Evolutionary conservation across 1,140 invertebrate species (phyloP), one percentile per base, ranked within the genome.

Genomic region (Sitophilus oryzae): DNA sequence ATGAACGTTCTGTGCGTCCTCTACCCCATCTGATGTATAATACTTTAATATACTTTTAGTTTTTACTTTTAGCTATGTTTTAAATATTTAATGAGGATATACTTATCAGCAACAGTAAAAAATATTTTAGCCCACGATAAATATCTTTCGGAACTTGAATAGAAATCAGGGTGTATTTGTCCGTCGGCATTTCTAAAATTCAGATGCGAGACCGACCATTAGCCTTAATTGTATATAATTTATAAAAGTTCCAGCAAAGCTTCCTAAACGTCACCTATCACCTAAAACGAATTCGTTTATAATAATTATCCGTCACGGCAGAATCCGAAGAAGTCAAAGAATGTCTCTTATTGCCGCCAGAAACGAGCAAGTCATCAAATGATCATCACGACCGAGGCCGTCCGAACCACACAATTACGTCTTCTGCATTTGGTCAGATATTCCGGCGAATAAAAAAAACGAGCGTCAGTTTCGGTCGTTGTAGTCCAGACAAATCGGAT

Each of bases 241-340:
- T 6, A 42, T 42, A 42, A 42, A 18, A 18, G 5, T 18, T 42
- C 18, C 40, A 9, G 18, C 20, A 38, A 42, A 19, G 10, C 18
- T 42, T 6, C 25, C 44, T 35, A 35, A 25, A 35, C 23, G 44
- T 35, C n/a, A 16, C 9, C 22, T 16, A 15, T 46, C 16, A 46
- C 22, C 22, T 34, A 46, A 30, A 34, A 46, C 16, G 22, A 18
- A 46, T 35, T 46, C 44, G 44, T 46, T 46, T 46, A 54, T 23
- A 37, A 23, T 47, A 54, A 54, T 54, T 47, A 46, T 16, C 44
- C 36, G 52, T 19, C 52, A 16, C 25, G 35, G 25, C 52, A 54
- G 52, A 54, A 54, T 54, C 52, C 52, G 52, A 54, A 54, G 52
- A 54, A 54, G 52, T 47, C 44, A 36, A 41, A 25, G 52, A 54